phyloP scores from a whole-genome alignment of 2,888 invertebrate species.

The Fragum sueziense region DNA sequence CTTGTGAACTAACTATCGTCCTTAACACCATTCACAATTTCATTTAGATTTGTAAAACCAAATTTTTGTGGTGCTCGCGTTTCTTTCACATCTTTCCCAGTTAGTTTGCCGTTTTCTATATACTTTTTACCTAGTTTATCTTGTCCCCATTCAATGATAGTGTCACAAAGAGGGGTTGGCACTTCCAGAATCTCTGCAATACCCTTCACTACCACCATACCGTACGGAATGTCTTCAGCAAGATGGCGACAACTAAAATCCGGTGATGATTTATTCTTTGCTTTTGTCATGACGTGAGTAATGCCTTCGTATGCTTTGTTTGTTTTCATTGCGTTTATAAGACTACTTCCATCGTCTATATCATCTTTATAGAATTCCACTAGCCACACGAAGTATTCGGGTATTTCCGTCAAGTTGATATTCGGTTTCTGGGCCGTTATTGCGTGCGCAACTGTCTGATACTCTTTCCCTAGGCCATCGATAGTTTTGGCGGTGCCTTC shows the following conservation, averaged over 20 bases:
- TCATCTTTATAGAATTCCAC: slow-evolving; percentile 65
- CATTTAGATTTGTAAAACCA: slow-evolving; percentile 65
- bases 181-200: slow-evolving; percentile 67
- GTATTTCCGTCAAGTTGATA: slow-evolving; percentile 62
- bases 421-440: slow-evolving; percentile 57
- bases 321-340: slow-evolving; percentile 65
- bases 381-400: slow-evolving; percentile 67
- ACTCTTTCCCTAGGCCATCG: slow-evolving; percentile 62
- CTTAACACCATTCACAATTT: slow-evolving; percentile 59
- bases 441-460: slow-evolving; percentile 53
- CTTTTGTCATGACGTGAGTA: slow-evolving; percentile 61
- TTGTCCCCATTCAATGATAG: slow-evolving; percentile 72
- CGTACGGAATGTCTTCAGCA: slow-evolving; percentile 72
- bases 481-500: slow-evolving; percentile 57
- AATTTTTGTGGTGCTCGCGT: slow-evolving; percentile 72
- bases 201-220: slow-evolving; percentile 70
- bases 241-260: slow-evolving; percentile 65
- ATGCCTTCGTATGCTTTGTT: slow-evolving; percentile 69
- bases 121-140: slow-evolving; percentile 71
- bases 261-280: slow-evolving; percentile 53
- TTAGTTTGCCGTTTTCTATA: slow-evolving; percentile 68
- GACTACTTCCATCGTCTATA: slow-evolving; percentile 62
- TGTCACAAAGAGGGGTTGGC: slow-evolving; percentile 65
- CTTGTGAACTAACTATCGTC: slow-evolving; percentile 20
- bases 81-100: slow-evolving; percentile 67